Percentiles rank a stretch among this genome's conserved stretches.
phyloP scores from a whole-genome alignment of 92 coral and sea anemone species.

The Metridium senile region DNA sequence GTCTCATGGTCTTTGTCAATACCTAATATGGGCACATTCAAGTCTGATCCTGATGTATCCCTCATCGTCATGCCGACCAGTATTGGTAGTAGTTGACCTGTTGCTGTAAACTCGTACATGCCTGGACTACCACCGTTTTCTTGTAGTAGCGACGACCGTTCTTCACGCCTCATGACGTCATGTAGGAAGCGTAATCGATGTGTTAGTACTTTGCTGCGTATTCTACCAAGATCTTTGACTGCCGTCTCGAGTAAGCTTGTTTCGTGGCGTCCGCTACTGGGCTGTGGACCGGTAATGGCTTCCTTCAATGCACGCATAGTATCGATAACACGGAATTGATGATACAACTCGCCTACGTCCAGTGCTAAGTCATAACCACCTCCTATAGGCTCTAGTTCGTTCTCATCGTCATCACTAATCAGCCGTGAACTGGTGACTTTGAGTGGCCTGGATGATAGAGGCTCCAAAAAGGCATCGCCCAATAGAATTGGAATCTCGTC shows the following conservation, averaged over 20 bases:
- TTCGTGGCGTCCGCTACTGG: constrained; percentile 87
- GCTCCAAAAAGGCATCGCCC: constrained; percentile 85
- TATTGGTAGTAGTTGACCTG: constrained; percentile 94
- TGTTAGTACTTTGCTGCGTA: constrained; percentile 71
- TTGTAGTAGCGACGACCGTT: constrained; percentile 76
- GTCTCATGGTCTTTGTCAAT: constrained; percentile 89
- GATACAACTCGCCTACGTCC: constrained; percentile 92
- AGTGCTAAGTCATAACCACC: constrained; percentile 93
- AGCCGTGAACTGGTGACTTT: constrained; percentile 91
- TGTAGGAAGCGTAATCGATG: constrained; percentile 78
- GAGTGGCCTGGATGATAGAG: constrained; percentile 84
- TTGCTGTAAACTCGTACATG: constrained; percentile 96
- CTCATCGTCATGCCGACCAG: constrained; percentile 91
- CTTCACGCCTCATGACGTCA: constrained; percentile 93
- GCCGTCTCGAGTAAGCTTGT: constrained; percentile 86
- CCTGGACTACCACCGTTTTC: constrained; percentile 99
- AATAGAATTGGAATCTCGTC: constrained; percentile 89
- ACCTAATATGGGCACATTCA: constrained; percentile 90
- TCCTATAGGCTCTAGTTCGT: constrained; percentile 94
- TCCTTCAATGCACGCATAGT: constrained; percentile 80
- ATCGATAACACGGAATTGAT: constrained; percentile 91
- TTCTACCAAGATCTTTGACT: constrained; percentile 67
- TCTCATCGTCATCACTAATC: constrained; percentile 88
- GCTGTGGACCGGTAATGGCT: constrained; percentile 84
- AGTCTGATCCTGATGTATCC: constrained; percentile 87